Evolutionary conservation across 2,113 vertebrate species (phyloP).

Genomic region (Plecturocebus donacophilus): DNA sequence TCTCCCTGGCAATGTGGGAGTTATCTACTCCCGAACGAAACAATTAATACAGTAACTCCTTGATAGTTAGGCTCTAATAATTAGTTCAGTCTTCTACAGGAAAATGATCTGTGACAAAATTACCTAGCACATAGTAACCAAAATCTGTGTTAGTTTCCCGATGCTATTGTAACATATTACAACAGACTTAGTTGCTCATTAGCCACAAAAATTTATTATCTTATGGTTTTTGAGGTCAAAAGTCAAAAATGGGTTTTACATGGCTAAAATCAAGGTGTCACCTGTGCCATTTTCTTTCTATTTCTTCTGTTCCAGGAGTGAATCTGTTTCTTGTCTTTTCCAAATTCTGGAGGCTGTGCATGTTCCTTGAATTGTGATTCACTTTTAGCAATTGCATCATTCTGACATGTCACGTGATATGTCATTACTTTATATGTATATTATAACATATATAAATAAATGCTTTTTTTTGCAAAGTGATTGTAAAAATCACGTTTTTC

Average conservation of each 20-base stretch:
- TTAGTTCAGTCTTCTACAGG: not conserved
- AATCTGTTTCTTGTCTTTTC: not conserved
- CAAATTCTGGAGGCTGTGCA: not conserved
- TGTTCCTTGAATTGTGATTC: rapidly evolving
- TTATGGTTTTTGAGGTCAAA: not conserved
- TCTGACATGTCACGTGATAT: not conserved
- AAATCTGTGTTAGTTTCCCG: not conserved
- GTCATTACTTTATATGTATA: not conserved
- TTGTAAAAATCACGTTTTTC: not conserved
- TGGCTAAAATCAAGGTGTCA: not conserved
- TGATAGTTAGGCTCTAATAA: not conserved
- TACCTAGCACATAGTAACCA: not conserved
- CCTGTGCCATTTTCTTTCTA: not conserved
- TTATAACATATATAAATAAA: not conserved
- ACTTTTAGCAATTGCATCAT: not conserved
- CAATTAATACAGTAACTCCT: not conserved
- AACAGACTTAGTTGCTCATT: not conserved
- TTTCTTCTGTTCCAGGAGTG: not conserved
- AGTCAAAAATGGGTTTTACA: not conserved
- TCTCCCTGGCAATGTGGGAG: not conserved
- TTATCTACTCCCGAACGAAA: not conserved
- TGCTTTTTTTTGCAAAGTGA: not conserved
- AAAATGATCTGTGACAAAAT: not conserved
- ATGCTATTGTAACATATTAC: not conserved
- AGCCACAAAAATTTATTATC: not conserved